phyloP scores from a whole-genome alignment of 1,140 invertebrate genomes.

The Heliconius melpomene region DNA sequence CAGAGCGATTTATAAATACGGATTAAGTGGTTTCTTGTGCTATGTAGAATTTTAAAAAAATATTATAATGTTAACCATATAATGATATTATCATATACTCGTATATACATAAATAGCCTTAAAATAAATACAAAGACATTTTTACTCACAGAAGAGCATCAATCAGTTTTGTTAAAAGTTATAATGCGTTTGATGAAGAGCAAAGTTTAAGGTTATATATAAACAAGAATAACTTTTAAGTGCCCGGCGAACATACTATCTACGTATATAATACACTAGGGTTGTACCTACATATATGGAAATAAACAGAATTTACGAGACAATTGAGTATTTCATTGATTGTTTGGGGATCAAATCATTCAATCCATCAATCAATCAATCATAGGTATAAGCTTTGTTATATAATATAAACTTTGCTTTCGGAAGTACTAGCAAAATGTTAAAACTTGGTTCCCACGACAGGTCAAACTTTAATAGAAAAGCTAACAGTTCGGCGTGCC shows the following conservation, averaged over 20 bases:
- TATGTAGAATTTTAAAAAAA: background rate
- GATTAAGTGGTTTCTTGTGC: background rate
- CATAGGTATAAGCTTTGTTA: background rate
- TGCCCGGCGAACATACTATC: background rate
- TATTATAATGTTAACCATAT: background rate
- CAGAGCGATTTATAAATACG: too few species aligned
- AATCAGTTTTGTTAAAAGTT: constrained; percentile 15
- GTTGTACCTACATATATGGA: background rate
- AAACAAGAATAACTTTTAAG: constrained; percentile 9
- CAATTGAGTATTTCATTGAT: background rate
- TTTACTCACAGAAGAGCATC: constrained; percentile 4
- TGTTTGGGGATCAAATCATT: background rate
- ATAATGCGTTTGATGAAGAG: constrained; percentile 21
- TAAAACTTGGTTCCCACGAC: constrained; percentile 33
- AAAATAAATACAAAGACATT: constrained; percentile 16
- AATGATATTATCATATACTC: too few species aligned
- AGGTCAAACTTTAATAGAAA: constrained; percentile 36
- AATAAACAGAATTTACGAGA: background rate
- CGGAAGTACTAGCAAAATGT: constrained; percentile 17
- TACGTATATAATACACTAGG: background rate
- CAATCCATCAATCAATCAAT: background rate
- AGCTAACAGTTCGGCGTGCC: constrained; percentile 33
- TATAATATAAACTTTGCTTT: background rate
- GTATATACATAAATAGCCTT: background rate
- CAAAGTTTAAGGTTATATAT: constrained; percentile 33